Evolutionary conservation across 92 coral and sea anemone species (phyloP), one percentile per base, ranked within the genome.

Genomic region (Porites cylindrica): DNA sequence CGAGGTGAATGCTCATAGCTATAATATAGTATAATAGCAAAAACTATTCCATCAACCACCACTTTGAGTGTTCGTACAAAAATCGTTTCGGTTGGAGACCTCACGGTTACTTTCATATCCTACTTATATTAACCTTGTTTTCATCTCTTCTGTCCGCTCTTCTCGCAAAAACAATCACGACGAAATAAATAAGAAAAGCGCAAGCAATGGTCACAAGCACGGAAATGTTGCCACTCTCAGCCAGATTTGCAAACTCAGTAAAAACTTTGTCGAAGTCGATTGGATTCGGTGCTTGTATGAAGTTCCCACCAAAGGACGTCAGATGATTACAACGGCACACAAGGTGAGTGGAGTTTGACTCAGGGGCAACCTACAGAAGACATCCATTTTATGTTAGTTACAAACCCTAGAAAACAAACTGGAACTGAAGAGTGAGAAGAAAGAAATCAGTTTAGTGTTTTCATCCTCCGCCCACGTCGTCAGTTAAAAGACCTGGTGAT

Each of bases 251-350:
- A 70, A 88, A 54, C 72, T 76, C 91, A 10, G 79, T 24, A 12
- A 88, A 58, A 12, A 88, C 88, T 63, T 72, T 87, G 86, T 87
- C 86, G 60, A 87, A 87, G 80, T 87, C 81, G 60, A 87, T 87
- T 2, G 90, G 90, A 62, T 87, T 87, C 2, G 90, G 86, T 18
- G 90, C 85, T 66, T 77, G 84, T 12, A 87, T 66, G 58, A 87
- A 74, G 61, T 73, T 87, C 50, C 90, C 90, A 9, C 90, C 90
- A 71, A 87, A 87, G 23, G 86, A 80, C 14, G 90, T 79, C 75
- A 87, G 62, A 43, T 87, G 90, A 53, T 87, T 81, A 68, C 90
- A 87, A 1, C 74, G 85, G 26, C 85, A 84, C 9, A 59, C 62
- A 6, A 88, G 82, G 50, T 70, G 78, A n/a, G 75, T 81, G 47